A percentile compares a stretch with the other conserved stretches of the same genome.
Evolutionary conservation across 2,113 vertebrate genomes (phyloP).

Genomic region (Chaenocephalus aceratus): DNA sequence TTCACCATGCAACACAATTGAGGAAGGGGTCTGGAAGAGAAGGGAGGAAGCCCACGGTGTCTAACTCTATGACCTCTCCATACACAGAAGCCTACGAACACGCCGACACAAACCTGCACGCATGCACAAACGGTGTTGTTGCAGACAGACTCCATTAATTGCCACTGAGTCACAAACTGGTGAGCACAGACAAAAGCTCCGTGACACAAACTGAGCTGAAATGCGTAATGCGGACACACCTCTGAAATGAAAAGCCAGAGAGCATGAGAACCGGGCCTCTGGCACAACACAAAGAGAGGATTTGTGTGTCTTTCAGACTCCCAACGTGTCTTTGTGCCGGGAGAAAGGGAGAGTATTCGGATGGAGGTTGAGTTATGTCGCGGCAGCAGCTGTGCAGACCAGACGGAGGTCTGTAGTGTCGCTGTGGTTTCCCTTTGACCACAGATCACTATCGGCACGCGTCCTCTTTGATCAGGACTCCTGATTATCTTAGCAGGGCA

Average conservation of each 20-base stretch:
- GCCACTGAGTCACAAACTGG: conserved; percentile 46
- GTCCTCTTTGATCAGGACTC: not conserved
- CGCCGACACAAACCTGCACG: not conserved
- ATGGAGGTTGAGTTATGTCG: conserved; percentile 32
- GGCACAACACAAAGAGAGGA: conserved; percentile 55
- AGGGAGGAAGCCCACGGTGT: not conserved
- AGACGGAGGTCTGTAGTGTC: not conserved
- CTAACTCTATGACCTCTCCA: not conserved
- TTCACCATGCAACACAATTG: too few species aligned
- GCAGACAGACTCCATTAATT: conserved; percentile 28
- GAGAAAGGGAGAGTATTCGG: conserved; percentile 20
- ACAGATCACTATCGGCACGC: not conserved
- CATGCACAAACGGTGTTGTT: not conserved
- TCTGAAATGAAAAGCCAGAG: conserved; percentile 46
- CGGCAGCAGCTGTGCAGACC: conserved; percentile 10
- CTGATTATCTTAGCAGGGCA: not conserved
- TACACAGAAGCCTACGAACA: not conserved
- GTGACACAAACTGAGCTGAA: conserved; percentile 41
- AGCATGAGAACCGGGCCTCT: conserved; percentile 28
- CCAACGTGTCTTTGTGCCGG: conserved; percentile 27
- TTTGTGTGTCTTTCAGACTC: conserved; percentile 40
- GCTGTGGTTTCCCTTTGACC: conserved; percentile 8
- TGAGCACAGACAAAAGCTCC: conserved; percentile 53
- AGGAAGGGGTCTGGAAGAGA: not conserved
- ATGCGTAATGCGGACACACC: conserved; percentile 38